Evolutionary conservation across 2,888 invertebrate genomes (phyloP).

Genomic region (Ryuthela nishihirai): DNA sequence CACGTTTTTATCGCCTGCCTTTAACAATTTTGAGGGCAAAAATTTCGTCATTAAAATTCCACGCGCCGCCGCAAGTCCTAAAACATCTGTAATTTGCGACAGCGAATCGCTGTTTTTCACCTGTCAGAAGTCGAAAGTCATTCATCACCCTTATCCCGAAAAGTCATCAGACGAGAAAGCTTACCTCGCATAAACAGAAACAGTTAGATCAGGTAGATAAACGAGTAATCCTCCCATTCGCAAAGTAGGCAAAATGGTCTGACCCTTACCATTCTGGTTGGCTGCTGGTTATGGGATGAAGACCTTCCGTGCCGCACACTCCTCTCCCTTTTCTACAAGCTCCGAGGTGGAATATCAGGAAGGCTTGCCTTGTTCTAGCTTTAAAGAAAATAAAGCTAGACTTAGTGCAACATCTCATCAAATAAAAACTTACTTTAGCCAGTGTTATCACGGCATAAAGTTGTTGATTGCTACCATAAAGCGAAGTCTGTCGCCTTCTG

Average conservation of each 20-base stretch:
- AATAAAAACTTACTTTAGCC: constrained; percentile 37
- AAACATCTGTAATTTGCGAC: no score
- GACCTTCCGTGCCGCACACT: no score
- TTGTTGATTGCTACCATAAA: constrained; percentile 34
- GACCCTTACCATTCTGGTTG: no score
- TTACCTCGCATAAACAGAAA: constrained; percentile 11
- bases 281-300: no score
- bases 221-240: background rate
- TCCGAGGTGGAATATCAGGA: constrained; percentile 28
- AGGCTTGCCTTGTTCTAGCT: constrained; percentile 33
- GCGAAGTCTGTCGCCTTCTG: constrained; percentile 9
- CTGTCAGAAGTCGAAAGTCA: no score
- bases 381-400: constrained; percentile 36
- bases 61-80: no score
- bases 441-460: constrained; percentile 36
- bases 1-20: no score
- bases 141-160: no score
- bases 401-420: constrained; percentile 37
- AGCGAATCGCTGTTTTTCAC: no score
- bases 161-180: no score
- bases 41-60: no score
- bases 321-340: constrained; percentile 29
- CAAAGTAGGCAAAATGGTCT: background rate
- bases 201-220: background rate
- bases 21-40: no score